phyloP scores from a whole-genome alignment of 2,797 vertebrate species.

The Poliocrania exsul region DNA sequence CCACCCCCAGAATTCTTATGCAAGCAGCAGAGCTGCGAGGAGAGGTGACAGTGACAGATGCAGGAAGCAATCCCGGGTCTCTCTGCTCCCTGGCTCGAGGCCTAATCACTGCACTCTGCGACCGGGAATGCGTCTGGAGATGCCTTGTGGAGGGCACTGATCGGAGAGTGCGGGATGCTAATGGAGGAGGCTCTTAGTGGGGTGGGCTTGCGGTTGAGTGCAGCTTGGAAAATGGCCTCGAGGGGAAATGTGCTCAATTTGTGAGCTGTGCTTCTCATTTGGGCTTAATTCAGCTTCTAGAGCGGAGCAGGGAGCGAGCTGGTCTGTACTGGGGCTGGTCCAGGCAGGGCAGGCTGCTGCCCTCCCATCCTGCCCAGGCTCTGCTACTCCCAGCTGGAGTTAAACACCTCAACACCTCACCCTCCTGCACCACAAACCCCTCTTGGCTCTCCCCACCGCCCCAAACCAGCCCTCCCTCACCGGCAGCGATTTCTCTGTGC shows the following conservation, averaged over 20 bases:
- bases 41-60: conserved; percentile 1
- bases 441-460: not conserved
- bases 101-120: conserved; percentile 35
- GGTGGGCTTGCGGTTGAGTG: conserved; percentile 5
- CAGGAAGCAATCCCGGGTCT: not conserved
- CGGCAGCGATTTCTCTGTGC: not conserved
- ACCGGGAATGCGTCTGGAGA: not conserved
- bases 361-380: rapidly evolving
- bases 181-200: conserved; percentile 33
- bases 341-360: not conserved
- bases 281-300: not conserved
- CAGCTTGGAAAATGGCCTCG: conserved; percentile 27
- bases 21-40: not conserved
- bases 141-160: not conserved
- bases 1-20: not conserved
- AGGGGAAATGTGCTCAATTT: not conserved
- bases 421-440: rapidly evolving
- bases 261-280: not conserved
- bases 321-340: rapidly evolving
- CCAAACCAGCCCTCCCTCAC: not conserved
- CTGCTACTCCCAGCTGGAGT: not conserved
- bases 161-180: not conserved
- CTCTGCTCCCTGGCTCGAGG: not conserved
- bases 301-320: not conserved
- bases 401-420: not conserved